Conservation (phyloP, 37 sponge, comb jelly and placozoan species). For the Geodia barretti region DNA sequence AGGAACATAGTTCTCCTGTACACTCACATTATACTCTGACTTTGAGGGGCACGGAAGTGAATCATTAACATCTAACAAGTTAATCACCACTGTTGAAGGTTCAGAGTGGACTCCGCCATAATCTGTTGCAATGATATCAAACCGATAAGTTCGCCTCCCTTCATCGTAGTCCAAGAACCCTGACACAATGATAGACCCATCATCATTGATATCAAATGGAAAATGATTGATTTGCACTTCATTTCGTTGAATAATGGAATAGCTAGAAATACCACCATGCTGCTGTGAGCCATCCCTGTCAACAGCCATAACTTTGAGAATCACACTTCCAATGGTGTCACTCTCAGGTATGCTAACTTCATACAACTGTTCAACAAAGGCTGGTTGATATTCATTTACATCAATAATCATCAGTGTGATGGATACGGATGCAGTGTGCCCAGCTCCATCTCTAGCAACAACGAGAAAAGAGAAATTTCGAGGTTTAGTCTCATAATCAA, state of each 20-base stretch:
- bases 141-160: conserved; percentile 10
- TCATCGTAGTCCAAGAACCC: conserved; percentile 34
- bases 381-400: conserved; percentile 52
- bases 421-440: conserved; percentile 2
- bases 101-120: conserved; percentile 22
- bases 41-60: conserved; percentile 39
- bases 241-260: conserved; percentile 10
- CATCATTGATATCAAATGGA: conserved; percentile 16
- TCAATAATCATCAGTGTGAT: conserved; percentile 30
- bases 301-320: conserved; percentile 15
- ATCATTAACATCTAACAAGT: conserved; percentile 44
- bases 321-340: background rate
- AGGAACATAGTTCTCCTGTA: conserved; percentile 30
- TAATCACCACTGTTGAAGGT: conserved; percentile 17
- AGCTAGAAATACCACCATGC: conserved; percentile 26
- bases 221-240: background rate
- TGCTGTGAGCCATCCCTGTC: conserved; percentile 38
- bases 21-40: background rate
- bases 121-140: conserved; percentile 22
- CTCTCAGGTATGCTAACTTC: conserved; percentile 39
- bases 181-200: conserved; percentile 18
- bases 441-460: conserved; percentile 15
- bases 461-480: conserved; percentile 19
- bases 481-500: conserved; percentile 52
- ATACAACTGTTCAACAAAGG: conserved; percentile 33